These are phyloP conservation scores for Montifringilla adamsi DNA, from an alignment of 2,113 vertebrate genomes.

Conservation along the genomic window DNA sequence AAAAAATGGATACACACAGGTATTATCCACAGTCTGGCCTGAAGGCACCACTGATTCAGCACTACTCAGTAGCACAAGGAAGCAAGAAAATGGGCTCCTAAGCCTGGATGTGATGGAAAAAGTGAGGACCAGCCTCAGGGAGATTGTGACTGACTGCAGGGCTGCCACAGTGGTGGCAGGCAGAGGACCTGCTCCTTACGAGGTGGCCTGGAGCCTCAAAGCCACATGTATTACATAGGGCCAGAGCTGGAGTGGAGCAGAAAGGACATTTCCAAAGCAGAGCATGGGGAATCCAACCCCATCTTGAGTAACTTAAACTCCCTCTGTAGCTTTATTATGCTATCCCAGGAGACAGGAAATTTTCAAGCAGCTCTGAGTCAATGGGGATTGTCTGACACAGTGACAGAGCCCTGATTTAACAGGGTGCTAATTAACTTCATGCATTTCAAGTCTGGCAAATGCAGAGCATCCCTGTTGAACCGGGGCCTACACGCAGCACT, in stretches of 20 bases:
- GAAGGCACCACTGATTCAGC: not conserved
- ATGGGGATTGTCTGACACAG: not conserved
- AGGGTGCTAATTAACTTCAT: conserved; percentile 43
- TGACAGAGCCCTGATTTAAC: conserved; percentile 24
- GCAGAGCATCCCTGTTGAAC: not conserved
- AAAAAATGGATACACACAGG: not conserved
- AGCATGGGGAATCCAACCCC: not conserved
- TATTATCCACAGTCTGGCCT: not conserved
- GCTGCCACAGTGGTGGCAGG: not conserved
- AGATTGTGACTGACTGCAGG: not conserved
- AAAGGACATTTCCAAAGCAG: not conserved
- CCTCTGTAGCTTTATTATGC: not conserved
- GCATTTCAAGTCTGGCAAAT: not conserved
- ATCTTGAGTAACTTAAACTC: not conserved
- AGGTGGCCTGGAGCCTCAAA: not conserved
- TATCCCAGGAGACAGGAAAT: not conserved
- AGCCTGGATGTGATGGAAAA: not conserved
- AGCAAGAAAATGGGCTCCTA: not conserved
- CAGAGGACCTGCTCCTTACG: not conserved
- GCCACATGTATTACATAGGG: accelerated
- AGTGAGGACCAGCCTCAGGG: not conserved
- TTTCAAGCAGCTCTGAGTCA: conserved; percentile 2
- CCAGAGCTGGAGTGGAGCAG: not conserved
- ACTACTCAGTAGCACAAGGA: not conserved
- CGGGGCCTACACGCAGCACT: not conserved